A percentile compares a stretch with the other conserved stretches of the same genome.
phyloP scores from a whole-genome alignment of 2,888 invertebrate species.

The Drosophila yooni region DNA sequence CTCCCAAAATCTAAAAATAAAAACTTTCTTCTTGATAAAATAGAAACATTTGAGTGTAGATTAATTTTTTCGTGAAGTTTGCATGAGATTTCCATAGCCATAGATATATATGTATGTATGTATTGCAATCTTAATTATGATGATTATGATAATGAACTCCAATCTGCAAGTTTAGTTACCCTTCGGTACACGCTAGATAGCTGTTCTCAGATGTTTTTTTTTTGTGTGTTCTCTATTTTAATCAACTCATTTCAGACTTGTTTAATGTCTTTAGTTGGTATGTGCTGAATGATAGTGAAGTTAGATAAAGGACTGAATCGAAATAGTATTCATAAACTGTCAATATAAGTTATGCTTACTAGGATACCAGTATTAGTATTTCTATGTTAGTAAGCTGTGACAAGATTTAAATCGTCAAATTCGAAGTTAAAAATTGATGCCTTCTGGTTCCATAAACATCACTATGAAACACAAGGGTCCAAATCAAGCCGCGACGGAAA shows the following conservation, averaged over 20 bases:
- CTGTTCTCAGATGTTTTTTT: not conserved
- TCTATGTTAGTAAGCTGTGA: conserved; percentile 1
- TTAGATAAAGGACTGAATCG: not conserved
- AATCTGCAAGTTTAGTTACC: not conserved
- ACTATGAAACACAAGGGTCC: conserved; percentile 53
- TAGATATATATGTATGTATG: not conserved
- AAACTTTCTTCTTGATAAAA: too few species aligned
- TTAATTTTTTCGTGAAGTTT: not conserved
- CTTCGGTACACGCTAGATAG: too few species aligned
- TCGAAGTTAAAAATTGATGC: not conserved
- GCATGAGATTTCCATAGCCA: not conserved
- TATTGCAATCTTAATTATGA: not conserved
- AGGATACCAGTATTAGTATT: not conserved
- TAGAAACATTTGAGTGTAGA: not conserved
- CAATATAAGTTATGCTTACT: not conserved
- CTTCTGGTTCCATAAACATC: not conserved
- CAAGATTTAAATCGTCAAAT: not conserved
- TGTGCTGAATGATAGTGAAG: not conserved
- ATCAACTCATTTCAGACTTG: not conserved
- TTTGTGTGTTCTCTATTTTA: not conserved
- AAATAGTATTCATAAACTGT: not conserved
- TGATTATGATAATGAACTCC: not conserved
- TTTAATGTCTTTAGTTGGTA: not conserved
- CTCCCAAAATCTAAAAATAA: too few species aligned
- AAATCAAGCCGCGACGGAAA: conserved; percentile 63